Percentiles rank a stretch among this genome's conserved stretches.
Conservation (phyloP, 1,140 invertebrate species). For the Anthonomus grandis region DNA sequence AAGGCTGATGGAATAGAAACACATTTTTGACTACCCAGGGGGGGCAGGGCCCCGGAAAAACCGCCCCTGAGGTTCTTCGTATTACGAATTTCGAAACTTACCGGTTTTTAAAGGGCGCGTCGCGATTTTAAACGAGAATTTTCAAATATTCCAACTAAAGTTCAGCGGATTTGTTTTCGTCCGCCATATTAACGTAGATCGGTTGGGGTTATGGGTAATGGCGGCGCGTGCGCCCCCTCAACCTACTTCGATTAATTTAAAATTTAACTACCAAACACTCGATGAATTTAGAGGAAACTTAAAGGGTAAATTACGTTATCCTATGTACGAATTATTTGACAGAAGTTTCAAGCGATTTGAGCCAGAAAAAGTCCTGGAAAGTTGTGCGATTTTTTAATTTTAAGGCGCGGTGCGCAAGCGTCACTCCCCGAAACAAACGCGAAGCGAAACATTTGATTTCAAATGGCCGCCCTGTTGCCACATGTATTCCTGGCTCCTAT, state of each 20-base stretch:
- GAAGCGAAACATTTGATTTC: background rate
- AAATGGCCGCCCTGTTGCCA: background rate
- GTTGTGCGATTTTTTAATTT: slow-evolving; percentile 2
- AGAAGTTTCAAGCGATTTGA: background rate
- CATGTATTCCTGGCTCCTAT: background rate
- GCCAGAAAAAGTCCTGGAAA: background rate
- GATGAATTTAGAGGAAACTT: background rate
- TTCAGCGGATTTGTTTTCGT: slow-evolving; percentile 60
- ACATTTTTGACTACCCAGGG: background rate
- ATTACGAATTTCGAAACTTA: slow-evolving; percentile 12
- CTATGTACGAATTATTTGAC: background rate
- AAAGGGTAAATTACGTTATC: background rate
- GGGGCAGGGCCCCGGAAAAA: background rate
- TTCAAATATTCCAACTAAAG: slow-evolving; percentile 51
- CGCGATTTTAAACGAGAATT: slow-evolving; percentile 16
- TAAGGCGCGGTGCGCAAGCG: background rate
- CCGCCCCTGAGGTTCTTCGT: background rate
- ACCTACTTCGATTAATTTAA: background rate
- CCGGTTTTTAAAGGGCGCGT: slow-evolving; percentile 7
- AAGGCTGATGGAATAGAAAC: slow-evolving; percentile 28
- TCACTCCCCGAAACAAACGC: slow-evolving; percentile 7
- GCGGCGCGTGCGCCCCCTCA: slow-evolving; percentile 12
- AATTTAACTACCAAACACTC: background rate
- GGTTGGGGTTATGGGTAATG: slow-evolving; percentile 28
- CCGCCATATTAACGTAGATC: slow-evolving; percentile 62